A percentile compares a stretch with the other conserved stretches of the same genome.
Evolutionary conservation across 2,113 vertebrate genomes (phyloP).

Genomic region (Rhinichthys klamathensis): DNA sequence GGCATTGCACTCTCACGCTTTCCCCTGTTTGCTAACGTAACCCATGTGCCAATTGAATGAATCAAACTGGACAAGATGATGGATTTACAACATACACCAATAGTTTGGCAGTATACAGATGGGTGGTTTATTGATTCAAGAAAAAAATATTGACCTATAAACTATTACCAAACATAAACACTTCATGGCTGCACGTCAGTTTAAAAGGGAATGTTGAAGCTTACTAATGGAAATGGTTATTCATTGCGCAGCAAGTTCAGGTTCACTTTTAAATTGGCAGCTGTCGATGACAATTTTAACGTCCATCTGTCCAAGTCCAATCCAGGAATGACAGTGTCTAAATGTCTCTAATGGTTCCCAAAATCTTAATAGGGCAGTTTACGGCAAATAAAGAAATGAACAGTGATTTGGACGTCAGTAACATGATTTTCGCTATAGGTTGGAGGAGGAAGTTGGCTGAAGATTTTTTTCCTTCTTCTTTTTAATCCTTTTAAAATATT

Average conservation of each 20-base stretch:
- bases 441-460: not conserved
- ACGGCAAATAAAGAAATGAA: not conserved
- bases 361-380: not conserved
- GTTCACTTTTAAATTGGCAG: not conserved
- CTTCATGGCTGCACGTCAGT: not conserved
- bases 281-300: not conserved
- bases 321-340: not conserved
- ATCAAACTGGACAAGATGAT: no score
- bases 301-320: not conserved
- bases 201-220: not conserved
- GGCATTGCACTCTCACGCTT: not conserved
- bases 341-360: no score
- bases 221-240: not conserved
- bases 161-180: not conserved
- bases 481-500: no score
- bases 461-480: no score
- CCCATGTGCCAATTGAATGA: not conserved
- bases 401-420: not conserved
- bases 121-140: slow-evolving; percentile 43
- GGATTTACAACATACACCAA: not conserved
- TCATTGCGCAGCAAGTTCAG: not conserved
- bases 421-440: not conserved
- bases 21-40: slow-evolving; percentile 18
- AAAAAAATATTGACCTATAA: not conserved
- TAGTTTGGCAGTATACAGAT: not conserved